Conservation (phyloP, 2,888 invertebrate genomes). For the Suillia variegata region DNA sequence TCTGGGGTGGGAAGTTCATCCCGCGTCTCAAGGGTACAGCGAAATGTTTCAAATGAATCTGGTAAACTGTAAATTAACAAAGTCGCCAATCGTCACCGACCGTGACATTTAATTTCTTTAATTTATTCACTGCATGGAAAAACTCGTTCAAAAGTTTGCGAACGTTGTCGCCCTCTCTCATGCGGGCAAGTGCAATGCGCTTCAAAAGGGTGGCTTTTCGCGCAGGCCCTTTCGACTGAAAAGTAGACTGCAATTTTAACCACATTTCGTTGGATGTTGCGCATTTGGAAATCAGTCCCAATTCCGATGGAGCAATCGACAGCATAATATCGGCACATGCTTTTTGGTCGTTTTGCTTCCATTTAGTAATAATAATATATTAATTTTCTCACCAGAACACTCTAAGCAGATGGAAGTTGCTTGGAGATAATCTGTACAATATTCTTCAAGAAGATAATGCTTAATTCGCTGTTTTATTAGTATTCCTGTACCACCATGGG, state of each 20-base stretch:
- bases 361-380: too few relatives aligned
- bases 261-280: slow-evolving; percentile 12
- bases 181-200: slow-evolving; percentile 6
- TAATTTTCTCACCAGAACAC: too few relatives aligned
- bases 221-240: slow-evolving; percentile 14
- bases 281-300: neutral
- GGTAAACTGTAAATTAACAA: neutral
- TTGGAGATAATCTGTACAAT: too few relatives aligned
- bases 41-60: neutral
- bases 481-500: too few relatives aligned
- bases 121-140: slow-evolving; percentile 17
- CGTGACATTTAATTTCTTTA: slow-evolving; percentile 11
- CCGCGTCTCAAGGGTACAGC: neutral
- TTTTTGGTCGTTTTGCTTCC: neutral
- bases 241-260: slow-evolving; percentile 13
- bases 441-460: too few relatives aligned
- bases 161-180: neutral
- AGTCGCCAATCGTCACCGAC: slow-evolving; percentile 7
- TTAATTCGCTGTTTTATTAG: too few relatives aligned
- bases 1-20: neutral
- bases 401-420: too few relatives aligned
- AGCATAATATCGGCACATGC: neutral
- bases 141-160: slow-evolving; percentile 13
- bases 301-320: neutral
- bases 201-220: slow-evolving; percentile 13